Conservation (phyloP, 2,888 invertebrate genomes). For the Parascotia fuliginaria region DNA sequence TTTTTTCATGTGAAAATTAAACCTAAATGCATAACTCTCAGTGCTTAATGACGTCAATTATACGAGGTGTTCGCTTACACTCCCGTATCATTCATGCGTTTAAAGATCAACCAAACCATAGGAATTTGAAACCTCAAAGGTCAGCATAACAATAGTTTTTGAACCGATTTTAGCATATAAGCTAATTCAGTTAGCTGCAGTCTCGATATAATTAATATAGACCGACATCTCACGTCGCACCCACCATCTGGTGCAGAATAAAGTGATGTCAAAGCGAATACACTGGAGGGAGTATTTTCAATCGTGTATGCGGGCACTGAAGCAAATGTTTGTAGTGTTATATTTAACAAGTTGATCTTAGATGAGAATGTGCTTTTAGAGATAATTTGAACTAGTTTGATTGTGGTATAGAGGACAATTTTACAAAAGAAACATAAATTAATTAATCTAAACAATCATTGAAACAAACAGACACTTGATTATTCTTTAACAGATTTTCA, state of each 20-base stretch:
- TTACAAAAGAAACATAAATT: too few relatives aligned
- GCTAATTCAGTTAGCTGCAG: slow-evolving; percentile 12
- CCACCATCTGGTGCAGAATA: slow-evolving; percentile 33
- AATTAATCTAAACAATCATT: background rate
- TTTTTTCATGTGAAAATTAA: too few relatives aligned
- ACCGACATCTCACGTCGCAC: slow-evolving; percentile 29
- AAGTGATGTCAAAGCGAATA: slow-evolving; percentile 35
- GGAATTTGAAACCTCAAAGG: background rate
- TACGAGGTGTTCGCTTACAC: too few relatives aligned
- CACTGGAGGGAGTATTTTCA: slow-evolving; percentile 34
- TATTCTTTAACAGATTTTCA: background rate
- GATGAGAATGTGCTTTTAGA: too few relatives aligned
- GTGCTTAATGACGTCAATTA: too few relatives aligned
- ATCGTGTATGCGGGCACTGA: slow-evolving; percentile 19
- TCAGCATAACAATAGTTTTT: background rate
- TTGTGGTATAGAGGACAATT: too few relatives aligned
- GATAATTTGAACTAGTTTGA: too few relatives aligned
- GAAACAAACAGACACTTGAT: background rate
- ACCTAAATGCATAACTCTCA: too few relatives aligned
- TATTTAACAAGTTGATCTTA: background rate
- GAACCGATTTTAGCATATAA: slow-evolving; percentile 13
- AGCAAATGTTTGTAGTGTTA: background rate
- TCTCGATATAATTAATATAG: slow-evolving; percentile 43
- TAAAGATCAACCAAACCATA: too few relatives aligned
- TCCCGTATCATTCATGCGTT: too few relatives aligned